Conservation (phyloP, 2,888 invertebrate species). For the Acrocera orbiculus region DNA sequence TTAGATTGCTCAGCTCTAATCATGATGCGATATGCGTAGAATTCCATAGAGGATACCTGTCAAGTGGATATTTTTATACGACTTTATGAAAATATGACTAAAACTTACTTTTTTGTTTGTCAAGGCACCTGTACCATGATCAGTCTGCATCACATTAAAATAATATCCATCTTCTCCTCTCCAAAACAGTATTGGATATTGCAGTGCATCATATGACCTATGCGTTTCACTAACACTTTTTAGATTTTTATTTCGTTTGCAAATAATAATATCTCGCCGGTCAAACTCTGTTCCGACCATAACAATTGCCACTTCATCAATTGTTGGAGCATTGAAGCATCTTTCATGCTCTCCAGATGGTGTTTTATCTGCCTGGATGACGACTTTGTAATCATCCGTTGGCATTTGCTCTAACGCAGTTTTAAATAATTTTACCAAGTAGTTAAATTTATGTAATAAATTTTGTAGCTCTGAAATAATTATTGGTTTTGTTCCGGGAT, state of each 20-base stretch:
- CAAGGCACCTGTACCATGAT: slow-evolving; percentile 1
- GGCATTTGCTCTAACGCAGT: slow-evolving; percentile 19
- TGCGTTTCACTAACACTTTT: slow-evolving; percentile 15
- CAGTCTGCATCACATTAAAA: slow-evolving; percentile 4
- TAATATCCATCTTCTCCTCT: slow-evolving; percentile 16
- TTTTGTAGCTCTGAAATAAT: slow-evolving; percentile 7
- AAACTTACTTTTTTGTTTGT: slow-evolving; percentile 5
- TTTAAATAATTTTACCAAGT: slow-evolving; percentile 18
- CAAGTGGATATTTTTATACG: too few relatives aligned
- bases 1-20: slow-evolving; percentile 10
- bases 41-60: slow-evolving; percentile 2
- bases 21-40: slow-evolving; percentile 13
- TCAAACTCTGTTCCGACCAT: slow-evolving; percentile 19
- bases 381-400: slow-evolving; percentile 19
- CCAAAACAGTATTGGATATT: slow-evolving; percentile 20
- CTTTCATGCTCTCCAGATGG: slow-evolving; percentile 19
- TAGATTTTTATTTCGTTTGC: slow-evolving; percentile 11
- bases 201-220: slow-evolving; percentile 21
- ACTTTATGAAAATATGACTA: too few relatives aligned
- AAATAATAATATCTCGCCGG: slow-evolving; percentile 16
- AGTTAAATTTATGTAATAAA: slow-evolving; percentile 16
- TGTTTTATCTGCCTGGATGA: slow-evolving; percentile 21
- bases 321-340: slow-evolving; percentile 20
- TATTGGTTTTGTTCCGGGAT: slow-evolving; percentile 6
- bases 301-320: slow-evolving; percentile 21